phyloP scores from a whole-genome alignment of 1,140 invertebrate genomes.

The Alviniconcha marisindica region DNA sequence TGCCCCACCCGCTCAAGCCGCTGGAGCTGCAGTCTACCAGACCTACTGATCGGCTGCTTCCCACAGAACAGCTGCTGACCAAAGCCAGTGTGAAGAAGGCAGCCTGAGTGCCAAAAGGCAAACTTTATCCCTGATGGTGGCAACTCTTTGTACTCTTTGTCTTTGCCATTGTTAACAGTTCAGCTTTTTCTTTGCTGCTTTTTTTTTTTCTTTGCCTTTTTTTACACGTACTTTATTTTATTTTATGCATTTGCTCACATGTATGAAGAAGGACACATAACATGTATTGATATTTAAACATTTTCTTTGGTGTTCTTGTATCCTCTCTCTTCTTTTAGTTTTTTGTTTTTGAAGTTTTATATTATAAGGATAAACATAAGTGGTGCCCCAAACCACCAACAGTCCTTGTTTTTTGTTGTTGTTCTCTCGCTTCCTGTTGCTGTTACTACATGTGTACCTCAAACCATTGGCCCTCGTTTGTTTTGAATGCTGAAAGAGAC shows the following conservation, averaged over 20 bases:
- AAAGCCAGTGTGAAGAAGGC: no score
- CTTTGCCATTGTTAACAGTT: background rate
- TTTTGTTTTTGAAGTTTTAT: background rate
- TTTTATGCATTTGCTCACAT: background rate
- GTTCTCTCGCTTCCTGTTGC: background rate
- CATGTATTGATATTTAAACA: no score
- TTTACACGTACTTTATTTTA: background rate
- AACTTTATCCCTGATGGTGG: no score
- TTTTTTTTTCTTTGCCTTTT: background rate
- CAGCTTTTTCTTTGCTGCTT: background rate
- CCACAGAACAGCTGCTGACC: no score
- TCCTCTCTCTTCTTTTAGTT: background rate
- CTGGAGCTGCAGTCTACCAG: slow-evolving; percentile 6
- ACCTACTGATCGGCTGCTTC: background rate
- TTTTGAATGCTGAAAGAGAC: no score
- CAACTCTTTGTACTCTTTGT: background rate
- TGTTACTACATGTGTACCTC: no score
- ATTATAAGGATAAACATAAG: background rate
- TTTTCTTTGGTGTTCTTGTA: no score
- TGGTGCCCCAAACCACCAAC: background rate
- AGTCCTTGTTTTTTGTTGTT: background rate
- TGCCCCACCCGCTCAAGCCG: slow-evolving; percentile 29
- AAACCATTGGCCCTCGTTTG: no score
- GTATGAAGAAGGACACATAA: no score
- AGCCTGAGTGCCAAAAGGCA: no score